Conservation (phyloP, 2,888 invertebrate genomes). For the Arge pagana region DNA sequence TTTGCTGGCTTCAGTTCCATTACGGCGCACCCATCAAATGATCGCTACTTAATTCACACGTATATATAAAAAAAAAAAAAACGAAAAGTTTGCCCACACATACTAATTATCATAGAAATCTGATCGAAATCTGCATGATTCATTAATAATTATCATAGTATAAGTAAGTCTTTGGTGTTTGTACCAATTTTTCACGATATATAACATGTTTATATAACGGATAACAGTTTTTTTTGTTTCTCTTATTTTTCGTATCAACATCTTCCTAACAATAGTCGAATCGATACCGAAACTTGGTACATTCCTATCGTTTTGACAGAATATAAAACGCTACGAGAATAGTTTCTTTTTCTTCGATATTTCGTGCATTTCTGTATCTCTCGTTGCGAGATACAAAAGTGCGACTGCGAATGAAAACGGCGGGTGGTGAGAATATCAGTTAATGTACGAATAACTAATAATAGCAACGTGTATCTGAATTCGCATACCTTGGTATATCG, state of each 20-base stretch:
- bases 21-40: slow-evolving; percentile 4
- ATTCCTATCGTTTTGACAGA: slow-evolving; percentile 8
- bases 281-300: slow-evolving; percentile 9
- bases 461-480: too few species aligned
- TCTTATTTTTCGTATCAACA: neutral
- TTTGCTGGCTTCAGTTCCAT: slow-evolving; percentile 25
- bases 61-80: slow-evolving; percentile 14
- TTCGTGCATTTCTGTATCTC: neutral
- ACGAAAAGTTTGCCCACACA: slow-evolving; percentile 12
- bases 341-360: neutral
- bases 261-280: slow-evolving; percentile 6
- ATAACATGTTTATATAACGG: slow-evolving; percentile 25
- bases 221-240: slow-evolving; percentile 12
- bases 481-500: too few species aligned
- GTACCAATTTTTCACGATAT: slow-evolving; percentile 47
- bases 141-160: slow-evolving; percentile 44
- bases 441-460: too few species aligned
- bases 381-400: too few species aligned
- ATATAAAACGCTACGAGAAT: slow-evolving; percentile 5
- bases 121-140: slow-evolving; percentile 31
- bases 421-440: too few species aligned
- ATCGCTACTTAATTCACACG: slow-evolving; percentile 15
- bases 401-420: too few species aligned
- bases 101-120: slow-evolving; percentile 14
- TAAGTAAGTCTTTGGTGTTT: slow-evolving; percentile 54